Evolutionary conservation across 1,140 invertebrate genomes (phyloP), one percentile per base, ranked within the genome.

Genomic region (Cotesia chilonis): DNA sequence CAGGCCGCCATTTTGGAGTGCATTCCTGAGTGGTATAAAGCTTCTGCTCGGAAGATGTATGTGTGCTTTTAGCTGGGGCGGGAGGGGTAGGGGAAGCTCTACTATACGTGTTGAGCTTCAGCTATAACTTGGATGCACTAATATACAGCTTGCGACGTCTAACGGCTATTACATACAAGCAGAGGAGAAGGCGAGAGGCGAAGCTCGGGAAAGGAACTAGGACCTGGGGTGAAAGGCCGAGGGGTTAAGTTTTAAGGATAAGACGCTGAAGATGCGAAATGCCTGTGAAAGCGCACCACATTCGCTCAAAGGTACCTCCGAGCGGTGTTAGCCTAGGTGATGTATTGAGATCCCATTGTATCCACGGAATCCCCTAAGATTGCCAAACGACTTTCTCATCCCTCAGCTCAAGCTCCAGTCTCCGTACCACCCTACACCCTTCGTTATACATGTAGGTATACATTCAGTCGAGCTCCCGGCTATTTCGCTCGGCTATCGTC

Each of bases 321-420:
- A 70, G 71, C 68, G 74, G 77, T 78, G 80, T 84, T 85, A 86
- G 82, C 79, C 77, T 79, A 87, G 83, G 84, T 87, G 86, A 87
- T 87, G 86, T 86, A 87, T 87, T 87, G 86, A 87, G 85, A 87
- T 87, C 84, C 85, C 84, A 87, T 87, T 86, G 85, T 87, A 86
- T 86, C 85, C 85, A 78, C 76, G 78, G 81, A 87, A 87, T 86
- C 85, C 85, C 84, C 83, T 79, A 87, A 87, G 86, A 87, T 87
- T 87, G 85, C 85, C 84, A 85, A 86, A 86, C 83, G 83, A 84
- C 81, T 74, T 75, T 75, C 76, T 72, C 72, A 59, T 61, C 67
- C 70, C 71, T 71, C 65, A 65, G 12, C 37, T 47, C 60, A 12
- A 37, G 38, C 60, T 52, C 37, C 41, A 60, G 66, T 70, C 75